phyloP scores from a whole-genome alignment of 64 coral and sea anemone species.

The Stichodactyla helianthus region DNA sequence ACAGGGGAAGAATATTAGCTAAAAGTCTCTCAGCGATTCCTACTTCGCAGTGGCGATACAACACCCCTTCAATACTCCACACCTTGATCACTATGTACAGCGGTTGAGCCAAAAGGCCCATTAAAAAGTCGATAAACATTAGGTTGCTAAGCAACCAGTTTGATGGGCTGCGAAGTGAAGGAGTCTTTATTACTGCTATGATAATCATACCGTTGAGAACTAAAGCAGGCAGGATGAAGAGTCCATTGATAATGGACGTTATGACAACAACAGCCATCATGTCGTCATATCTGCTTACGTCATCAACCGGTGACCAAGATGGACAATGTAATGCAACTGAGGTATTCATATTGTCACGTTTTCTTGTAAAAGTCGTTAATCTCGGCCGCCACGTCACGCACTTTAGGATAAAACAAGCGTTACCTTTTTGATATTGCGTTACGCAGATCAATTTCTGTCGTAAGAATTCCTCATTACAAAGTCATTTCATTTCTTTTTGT shows the following conservation, averaged over 20 bases:
- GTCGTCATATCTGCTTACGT: background rate
- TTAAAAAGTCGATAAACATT: background rate
- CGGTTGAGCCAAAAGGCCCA: conserved; percentile 15
- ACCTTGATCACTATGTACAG: conserved; percentile 25
- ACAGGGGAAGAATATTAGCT: background rate
- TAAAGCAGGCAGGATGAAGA: background rate
- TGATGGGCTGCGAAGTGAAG: background rate
- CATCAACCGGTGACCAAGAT: background rate
- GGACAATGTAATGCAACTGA: background rate
- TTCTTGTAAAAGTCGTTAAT: background rate
- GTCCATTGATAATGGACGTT: background rate
- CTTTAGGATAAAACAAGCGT: too few relatives aligned
- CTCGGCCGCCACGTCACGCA: too few relatives aligned
- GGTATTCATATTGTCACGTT: background rate
- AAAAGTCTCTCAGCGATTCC: background rate
- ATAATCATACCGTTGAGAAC: conserved; percentile 11
- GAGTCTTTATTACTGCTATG: conserved; percentile 5
- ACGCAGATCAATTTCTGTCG: too few relatives aligned
- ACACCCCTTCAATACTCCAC: background rate
- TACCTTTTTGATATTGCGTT: too few relatives aligned
- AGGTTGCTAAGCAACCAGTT: conserved; percentile 19
- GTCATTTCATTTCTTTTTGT: too few relatives aligned
- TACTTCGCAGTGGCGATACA: background rate
- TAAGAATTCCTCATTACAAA: too few relatives aligned
- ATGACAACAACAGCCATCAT: background rate